Base-by-base conservation (phyloP, 2,113 vertebrate genomes). In the Cephalopholis sonnerati region DNA sequence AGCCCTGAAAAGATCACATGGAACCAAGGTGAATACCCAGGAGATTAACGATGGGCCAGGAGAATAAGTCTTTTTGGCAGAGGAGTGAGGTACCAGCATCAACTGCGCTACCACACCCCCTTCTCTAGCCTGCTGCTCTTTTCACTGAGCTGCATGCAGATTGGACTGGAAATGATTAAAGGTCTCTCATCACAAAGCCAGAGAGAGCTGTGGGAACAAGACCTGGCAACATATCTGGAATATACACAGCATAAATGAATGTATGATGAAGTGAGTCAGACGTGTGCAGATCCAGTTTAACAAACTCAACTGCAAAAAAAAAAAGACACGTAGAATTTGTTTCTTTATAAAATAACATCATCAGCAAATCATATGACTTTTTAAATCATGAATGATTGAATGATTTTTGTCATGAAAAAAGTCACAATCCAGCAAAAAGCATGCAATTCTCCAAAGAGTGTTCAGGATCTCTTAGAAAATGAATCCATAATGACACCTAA, bases 31-130 rank as follows among this genome's bases (percentile, higher is more conserved):
- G 62, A 77, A 74, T 48, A 65, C 39, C 63, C 63, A 65, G 29
- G 65, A 82, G 32, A 61, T 74, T 71, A 73, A 82, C 12, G 24
- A 16, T 3, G 2, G 64, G 63, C 62, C 67, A 68, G 62, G 84
- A 75, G 66, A 84, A 74, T 80, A 71, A 0, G n/a, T 53, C 86
- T 84, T 74, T 75, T 81, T 91, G 91, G 88, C 82, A 87, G 70
- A 79, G 41, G 25, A 51, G 20, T 22, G 79, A 83, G 69, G 84
- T 69, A 82, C 82, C 82, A 87, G 91, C 90, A 91, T 93, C 86
- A 89, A 87, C 87, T 71, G 66, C 66, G 57, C 90, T 58, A 93
- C 92, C 93, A 94, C 93, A 92, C 93, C 91, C 93, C 92, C 91
- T 92, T 91, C 69, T 25, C 70, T 64, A 61, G 70, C 80, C 17